Percentiles rank a stretch among this genome's conserved stretches.
Conservation (phyloP, 2,113 vertebrate genomes). For the Indicator maculatus region DNA sequence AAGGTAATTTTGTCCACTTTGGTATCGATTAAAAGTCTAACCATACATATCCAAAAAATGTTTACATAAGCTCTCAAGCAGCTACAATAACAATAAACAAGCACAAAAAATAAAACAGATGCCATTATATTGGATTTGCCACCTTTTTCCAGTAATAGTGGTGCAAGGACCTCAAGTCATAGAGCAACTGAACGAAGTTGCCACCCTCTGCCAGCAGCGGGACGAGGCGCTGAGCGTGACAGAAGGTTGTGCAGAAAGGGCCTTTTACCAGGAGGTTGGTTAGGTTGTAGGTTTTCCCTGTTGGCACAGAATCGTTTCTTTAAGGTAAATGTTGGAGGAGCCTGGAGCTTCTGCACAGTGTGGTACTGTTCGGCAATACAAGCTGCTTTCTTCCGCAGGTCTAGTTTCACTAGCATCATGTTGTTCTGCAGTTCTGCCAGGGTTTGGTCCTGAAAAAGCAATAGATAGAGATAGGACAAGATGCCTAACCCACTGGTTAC, state of each 20-base stretch:
- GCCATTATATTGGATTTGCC: conserved; percentile 12
- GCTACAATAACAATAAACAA: conserved; percentile 32
- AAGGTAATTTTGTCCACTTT: conserved; percentile 42
- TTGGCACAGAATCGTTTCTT: conserved; percentile 84
- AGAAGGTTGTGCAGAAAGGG: conserved; percentile 86
- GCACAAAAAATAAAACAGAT: conserved; percentile 24
- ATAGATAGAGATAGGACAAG: neutral
- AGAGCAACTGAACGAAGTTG: conserved; percentile 49
- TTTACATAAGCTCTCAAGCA: conserved; percentile 49
- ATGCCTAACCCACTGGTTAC: neutral
- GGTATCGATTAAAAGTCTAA: conserved; percentile 41
- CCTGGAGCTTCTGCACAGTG: conserved; percentile 67
- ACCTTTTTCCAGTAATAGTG: neutral
- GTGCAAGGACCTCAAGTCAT: conserved; percentile 26
- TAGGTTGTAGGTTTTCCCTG: conserved; percentile 86
- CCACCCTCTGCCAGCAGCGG: conserved; percentile 64
- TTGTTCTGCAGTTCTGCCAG: conserved; percentile 92
- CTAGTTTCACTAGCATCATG: conserved; percentile 88
- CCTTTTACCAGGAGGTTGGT: conserved; percentile 81
- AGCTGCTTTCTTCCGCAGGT: conserved; percentile 85
- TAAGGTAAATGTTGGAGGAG: conserved; percentile 61
- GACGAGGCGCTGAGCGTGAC: conserved; percentile 70
- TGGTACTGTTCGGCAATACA: conserved; percentile 83
- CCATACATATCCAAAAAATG: conserved; percentile 12
- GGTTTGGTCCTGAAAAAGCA: conserved; percentile 85